Percentiles rank a stretch among this genome's conserved stretches.
Conservation (phyloP, 2,888 invertebrate genomes). For the Eilema depressum region DNA sequence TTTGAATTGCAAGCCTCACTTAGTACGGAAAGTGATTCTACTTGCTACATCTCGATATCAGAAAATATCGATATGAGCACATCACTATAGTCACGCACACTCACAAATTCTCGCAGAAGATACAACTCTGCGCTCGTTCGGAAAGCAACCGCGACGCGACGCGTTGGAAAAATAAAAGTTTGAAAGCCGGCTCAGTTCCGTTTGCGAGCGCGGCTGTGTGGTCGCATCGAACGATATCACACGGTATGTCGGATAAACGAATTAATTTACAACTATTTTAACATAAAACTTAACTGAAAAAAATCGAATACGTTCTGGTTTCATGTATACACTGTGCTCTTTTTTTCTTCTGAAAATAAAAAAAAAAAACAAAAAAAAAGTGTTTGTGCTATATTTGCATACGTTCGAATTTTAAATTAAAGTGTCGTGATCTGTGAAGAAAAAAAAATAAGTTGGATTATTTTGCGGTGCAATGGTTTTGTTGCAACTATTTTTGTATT, state of each 20-base stretch:
- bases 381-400: constrained; percentile 34
- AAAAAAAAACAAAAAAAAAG: too few species aligned
- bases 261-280: constrained; percentile 46
- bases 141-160: constrained; percentile 66
- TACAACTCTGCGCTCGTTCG: constrained; percentile 55
- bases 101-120: constrained; percentile 45
- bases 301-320: constrained; percentile 35
- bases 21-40: not conserved
- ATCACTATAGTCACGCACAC: constrained; percentile 52
- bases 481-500: constrained; percentile 34
- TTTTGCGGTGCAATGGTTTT: constrained; percentile 64
- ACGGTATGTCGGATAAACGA: constrained; percentile 72
- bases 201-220: constrained; percentile 65
- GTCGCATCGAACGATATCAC: constrained; percentile 65
- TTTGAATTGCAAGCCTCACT: too few species aligned
- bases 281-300: constrained; percentile 21
- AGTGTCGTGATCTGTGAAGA: constrained; percentile 52
- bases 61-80: constrained; percentile 33
- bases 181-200: constrained; percentile 66
- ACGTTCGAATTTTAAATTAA: constrained; percentile 35
- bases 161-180: constrained; percentile 72
- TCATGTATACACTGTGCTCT: constrained; percentile 24
- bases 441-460: constrained; percentile 37
- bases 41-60: not conserved
- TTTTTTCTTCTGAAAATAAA: constrained; percentile 27